A percentile compares a stretch with the other conserved stretches of the same genome.
These are phyloP conservation scores for Lycia hirtaria DNA, from an alignment of 2,888 invertebrate genomes.

Conservation along the genomic window DNA sequence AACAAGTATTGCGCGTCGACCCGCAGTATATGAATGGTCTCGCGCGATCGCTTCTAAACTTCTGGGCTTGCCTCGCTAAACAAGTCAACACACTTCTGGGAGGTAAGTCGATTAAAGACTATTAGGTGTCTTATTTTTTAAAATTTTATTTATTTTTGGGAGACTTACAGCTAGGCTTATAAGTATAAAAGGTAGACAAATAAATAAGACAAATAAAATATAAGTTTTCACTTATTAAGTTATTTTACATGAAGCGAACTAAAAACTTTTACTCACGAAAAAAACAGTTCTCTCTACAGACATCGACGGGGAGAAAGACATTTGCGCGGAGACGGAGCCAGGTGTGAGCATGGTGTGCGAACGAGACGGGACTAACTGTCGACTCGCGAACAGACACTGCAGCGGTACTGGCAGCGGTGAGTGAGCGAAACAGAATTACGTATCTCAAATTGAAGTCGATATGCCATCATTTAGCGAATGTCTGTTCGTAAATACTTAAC, in stretches of 20 bases:
- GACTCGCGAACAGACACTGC: constrained; percentile 65
- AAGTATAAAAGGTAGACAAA: too few species aligned
- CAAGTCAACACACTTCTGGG: constrained; percentile 54
- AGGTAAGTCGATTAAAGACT: constrained; percentile 43
- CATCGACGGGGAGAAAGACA: constrained; percentile 53
- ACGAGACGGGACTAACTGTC: constrained; percentile 69
- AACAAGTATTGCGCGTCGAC: constrained; percentile 85
- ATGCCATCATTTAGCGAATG: too few species aligned
- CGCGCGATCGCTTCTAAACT: constrained; percentile 78
- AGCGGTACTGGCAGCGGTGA: constrained; percentile 53
- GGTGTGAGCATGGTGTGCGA: constrained; percentile 72
- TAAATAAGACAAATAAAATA: too few species aligned
- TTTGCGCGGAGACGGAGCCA: constrained; percentile 68
- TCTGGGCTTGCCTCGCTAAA: constrained; percentile 80
- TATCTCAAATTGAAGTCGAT: too few species aligned
- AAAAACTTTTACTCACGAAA: neutral
- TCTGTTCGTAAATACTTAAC: too few species aligned
- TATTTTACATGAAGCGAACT: too few species aligned
- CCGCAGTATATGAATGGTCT: constrained; percentile 81
- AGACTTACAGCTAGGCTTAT: too few species aligned
- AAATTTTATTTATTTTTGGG: neutral
- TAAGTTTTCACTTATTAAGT: too few species aligned
- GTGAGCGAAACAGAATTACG: neutral
- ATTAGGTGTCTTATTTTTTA: neutral
- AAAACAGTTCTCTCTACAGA: constrained; percentile 46